phyloP scores from a whole-genome alignment of 2,797 vertebrate genomes.

The Pantherophis vulpinus region DNA sequence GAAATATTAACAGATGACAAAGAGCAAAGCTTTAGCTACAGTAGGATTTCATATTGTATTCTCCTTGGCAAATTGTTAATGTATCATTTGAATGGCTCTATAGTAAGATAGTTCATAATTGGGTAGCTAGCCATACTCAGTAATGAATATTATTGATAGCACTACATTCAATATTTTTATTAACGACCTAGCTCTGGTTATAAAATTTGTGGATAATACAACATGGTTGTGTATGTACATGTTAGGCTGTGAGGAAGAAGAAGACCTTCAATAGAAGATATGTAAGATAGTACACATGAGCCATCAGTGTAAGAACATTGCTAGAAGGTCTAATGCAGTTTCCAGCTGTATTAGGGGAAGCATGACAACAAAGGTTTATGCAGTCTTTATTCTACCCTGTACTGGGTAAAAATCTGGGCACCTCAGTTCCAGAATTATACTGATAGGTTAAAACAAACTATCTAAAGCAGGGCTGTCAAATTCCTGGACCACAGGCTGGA shows the following conservation, averaged over 20 bases:
- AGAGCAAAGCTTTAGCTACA: not conserved
- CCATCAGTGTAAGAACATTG: not conserved
- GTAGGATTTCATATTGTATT: not conserved
- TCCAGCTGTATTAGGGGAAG: not conserved
- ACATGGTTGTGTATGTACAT: not conserved
- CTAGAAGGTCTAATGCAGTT: not conserved
- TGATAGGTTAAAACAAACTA: not conserved
- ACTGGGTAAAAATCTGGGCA: not conserved
- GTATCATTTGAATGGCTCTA: not conserved
- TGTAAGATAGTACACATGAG: not conserved
- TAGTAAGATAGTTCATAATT: not conserved
- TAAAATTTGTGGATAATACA: not conserved
- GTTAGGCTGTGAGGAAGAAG: not conserved
- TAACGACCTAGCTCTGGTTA: not conserved
- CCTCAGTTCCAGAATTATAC: not conserved
- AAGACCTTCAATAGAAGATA: not conserved
- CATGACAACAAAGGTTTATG: not conserved
- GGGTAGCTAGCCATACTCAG: not conserved
- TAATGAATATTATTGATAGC: not conserved
- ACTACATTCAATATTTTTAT: not conserved
- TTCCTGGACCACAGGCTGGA: too few species aligned
- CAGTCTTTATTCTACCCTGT: not conserved
- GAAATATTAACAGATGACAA: not conserved
- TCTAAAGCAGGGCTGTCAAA: too few species aligned
- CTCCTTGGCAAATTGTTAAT: not conserved